A percentile compares a stretch with the other conserved stretches of the same genome.
phyloP scores from a whole-genome alignment of 1,140 invertebrate species.

The Bombyx mori region DNA sequence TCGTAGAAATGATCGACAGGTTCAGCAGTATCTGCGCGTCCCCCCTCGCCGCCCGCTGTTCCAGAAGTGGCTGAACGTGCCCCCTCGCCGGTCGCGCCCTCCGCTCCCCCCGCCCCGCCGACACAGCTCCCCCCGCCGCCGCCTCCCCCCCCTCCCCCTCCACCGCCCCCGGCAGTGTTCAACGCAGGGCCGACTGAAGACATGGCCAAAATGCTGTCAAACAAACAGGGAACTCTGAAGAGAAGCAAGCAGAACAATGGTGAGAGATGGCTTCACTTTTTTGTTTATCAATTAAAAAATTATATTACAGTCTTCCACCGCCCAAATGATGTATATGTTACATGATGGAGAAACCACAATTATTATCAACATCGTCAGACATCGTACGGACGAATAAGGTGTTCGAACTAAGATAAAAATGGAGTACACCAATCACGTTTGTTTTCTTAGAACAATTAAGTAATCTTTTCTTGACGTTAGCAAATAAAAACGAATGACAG shows the following conservation, averaged over 20 bases:
- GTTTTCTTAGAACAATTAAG: no score
- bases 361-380: no score
- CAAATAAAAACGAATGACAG: no score
- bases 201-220: conserved; percentile 75
- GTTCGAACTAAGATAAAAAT: no score
- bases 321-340: no score
- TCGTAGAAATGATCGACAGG: not conserved
- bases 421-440: no score
- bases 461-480: no score
- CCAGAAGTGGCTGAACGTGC: conserved; percentile 17
- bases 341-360: no score
- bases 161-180: conserved; percentile 17
- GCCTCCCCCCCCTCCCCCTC: conserved; percentile 18
- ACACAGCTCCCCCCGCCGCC: conserved; percentile 7
- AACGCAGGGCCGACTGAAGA: conserved; percentile 52
- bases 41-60: conserved; percentile 56
- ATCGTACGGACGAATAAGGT: no score
- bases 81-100: conserved; percentile 4
- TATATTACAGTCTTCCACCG: no score
- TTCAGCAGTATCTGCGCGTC: conserved; percentile 21
- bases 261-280: conserved; percentile 7
- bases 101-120: conserved; percentile 9
- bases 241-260: conserved; percentile 55
- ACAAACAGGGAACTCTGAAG: conserved; percentile 55
- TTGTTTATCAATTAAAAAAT: no score